Evolutionary conservation across 2,113 vertebrate species (phyloP).

Genomic region (Mugil cephalus): DNA sequence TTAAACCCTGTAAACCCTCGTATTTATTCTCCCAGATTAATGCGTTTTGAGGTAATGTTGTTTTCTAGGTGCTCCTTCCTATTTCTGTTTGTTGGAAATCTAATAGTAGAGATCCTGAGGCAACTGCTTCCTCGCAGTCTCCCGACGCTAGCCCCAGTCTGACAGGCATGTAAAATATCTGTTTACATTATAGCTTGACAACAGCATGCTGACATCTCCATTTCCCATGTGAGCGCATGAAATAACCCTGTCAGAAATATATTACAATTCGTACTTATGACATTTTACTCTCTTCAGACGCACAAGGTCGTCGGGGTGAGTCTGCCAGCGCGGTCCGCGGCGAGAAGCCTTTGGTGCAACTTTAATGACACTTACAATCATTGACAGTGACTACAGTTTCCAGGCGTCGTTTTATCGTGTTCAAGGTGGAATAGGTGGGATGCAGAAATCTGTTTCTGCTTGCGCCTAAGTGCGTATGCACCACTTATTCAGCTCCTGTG

Average conservation of each 20-base stretch:
- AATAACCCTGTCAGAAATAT: conserved; percentile 79
- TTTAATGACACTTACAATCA: conserved; percentile 52
- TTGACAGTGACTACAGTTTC: conserved; percentile 16
- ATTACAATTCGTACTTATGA: conserved; percentile 72
- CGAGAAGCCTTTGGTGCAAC: conserved; percentile 28
- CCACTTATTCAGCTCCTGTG: conserved; percentile 49
- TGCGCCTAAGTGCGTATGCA: conserved; percentile 18
- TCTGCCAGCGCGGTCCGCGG: conserved; percentile 5
- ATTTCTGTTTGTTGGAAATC: conserved; percentile 49
- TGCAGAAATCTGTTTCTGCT: conserved; percentile 19
- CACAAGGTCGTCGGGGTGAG: conserved; percentile 63
- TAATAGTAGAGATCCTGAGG: conserved; percentile 61
- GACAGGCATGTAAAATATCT: conserved; percentile 81
- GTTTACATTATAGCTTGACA: conserved; percentile 78
- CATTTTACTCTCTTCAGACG: conserved; percentile 58
- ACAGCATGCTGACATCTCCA: conserved; percentile 73
- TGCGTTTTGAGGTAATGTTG: neutral
- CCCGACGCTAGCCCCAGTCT: conserved; percentile 49
- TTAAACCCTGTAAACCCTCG: neutral
- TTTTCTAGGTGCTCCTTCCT: conserved; percentile 21
- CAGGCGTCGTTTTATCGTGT: conserved; percentile 23
- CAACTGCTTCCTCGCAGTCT: conserved; percentile 46
- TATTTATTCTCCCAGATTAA: conserved; percentile 2
- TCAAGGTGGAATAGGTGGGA: conserved; percentile 23
- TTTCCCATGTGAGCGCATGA: conserved; percentile 74